Base-by-base conservation (phyloP, 2,888 invertebrate genomes). In the Monoplex corrugatus region DNA sequence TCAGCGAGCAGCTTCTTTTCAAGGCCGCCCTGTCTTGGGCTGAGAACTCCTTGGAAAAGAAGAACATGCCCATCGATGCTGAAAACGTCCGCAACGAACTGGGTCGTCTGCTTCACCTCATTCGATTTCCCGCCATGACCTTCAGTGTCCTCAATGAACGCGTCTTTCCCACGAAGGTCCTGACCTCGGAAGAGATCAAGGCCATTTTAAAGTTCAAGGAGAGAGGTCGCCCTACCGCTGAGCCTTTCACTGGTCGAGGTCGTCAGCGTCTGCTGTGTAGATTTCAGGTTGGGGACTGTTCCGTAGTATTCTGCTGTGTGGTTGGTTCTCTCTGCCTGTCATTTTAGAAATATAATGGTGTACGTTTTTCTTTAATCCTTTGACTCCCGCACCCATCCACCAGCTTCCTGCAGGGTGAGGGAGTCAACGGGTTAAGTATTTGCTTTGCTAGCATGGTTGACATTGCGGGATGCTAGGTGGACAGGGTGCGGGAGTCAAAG, bases 141-240 rank as follows among this genome's bases (percentile, higher is more conserved):
- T 78, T 87, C 19, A 97, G 97, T 86, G 97, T 97, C 91, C 97
- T 98, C 94, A 95, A 96, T 87, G 96, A 97, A 40, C 97, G 97
- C 0, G 97, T 97, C 32, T 97, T 97, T 94, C 95, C 96, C 16
- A 97, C 97, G 82, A 97, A 97, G 1, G 96, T 97, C 75, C 95
- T 97, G 35, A 96, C 96, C 75, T 96, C 96, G 90, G 96, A 96
- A 57, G 97, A 97, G 92, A 96, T 94, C 57, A 93, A 94, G 43
- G 91, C 94, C n/a, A 91, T 96, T 10, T 16, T 45, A 57, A 80
- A 80, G 57, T 87, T 40, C 80, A 87, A 87, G 80, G 50, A 57
- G 10, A 43, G 78, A 16, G 38, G 35, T 19, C 40, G 87, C 10
- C 23, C 57, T 5, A 80, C 35, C 19, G 75, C 80, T 6, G 50